Base-by-base conservation (phyloP, 2,113 vertebrate genomes). In the Callionymus lyra region DNA sequence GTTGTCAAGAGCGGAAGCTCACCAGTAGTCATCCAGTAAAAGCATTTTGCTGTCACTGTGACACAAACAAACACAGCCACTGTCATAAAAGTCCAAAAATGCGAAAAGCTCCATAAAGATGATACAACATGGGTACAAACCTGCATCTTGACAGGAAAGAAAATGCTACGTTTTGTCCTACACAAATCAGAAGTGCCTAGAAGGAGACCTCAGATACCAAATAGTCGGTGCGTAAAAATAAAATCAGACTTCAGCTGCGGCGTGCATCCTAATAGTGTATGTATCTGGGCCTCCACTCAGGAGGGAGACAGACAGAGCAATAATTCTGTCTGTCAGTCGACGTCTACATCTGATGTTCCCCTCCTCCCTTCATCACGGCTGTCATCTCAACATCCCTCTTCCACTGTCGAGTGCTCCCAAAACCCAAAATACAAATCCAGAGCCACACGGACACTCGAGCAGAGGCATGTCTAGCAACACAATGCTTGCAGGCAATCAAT, bases 231-330 rank as follows among this genome's bases (percentile, higher is more conserved):
- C n/a, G n/a, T n/a, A 27, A 27, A 27, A 27, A 27, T 27, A 27
- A 27, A 27, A 27, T 5, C 21, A 8, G 21, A 62, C 12, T 65
- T 55, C 65, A 64, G 46, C 68, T 54, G 48, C 60, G 53, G 35
- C 44, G 44, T 70, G 63, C 69, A 64, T 71, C 42, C 57, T 78
- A 53, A 68, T 70, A 57, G 41, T 38, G 39, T 63, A 63, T 75
- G 66, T 77, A 76, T 72, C 60, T 74, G 64, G 62, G 66, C 70
- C 68, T 74, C 12, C 6, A 33, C 74, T 78, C 75, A 46, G 61
- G 63, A 68, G 68, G 66, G 64, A 56, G 38, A 59, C 58, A 68
- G 56, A 39, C 50, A 50, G 47, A 37, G 50, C 53, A 59, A 74
- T 71, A 61, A 70, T 43, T 60, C 56, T 58, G 56, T 71, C 70